Base-by-base conservation (phyloP, 2,797 vertebrate genomes). In the Myotis findleyi region DNA sequence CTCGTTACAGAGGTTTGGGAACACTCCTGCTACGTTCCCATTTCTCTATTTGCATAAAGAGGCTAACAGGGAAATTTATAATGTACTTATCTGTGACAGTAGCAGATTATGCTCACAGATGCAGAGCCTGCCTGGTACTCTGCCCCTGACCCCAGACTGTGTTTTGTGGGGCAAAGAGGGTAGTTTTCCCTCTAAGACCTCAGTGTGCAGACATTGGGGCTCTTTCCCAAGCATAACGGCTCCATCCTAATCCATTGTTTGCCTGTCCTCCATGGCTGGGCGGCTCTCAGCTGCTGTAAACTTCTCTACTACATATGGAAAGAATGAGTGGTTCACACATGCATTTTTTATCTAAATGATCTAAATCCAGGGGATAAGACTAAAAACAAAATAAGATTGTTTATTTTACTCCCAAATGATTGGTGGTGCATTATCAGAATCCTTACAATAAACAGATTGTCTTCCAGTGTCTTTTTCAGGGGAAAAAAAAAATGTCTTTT, bases 291-390 rank as follows among this genome's bases (percentile, higher is more conserved):
- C 57, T 23, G 2, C 41, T 20, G 8, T 25, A 3, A 53, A 49
- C 30, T 12, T 86, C 51, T 81, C 69, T 33, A 20, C 23, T 30
- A 57, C 51, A 47, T 6, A 49, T 0, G 23, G 25, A 9, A 36
- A 9, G 62, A 36, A 47, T 44, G 21, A 41, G 18, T 23, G 18
- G 36, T 66, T 71, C 66, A 4, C 23, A 47, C 5, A 25, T 27
- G 25, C 17, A 71, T 49, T 93, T 89, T 79, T 87, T 55, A 80
- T 76, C 53, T 59, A 77, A 73, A 44, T 88, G 49, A 92, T 36
- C 69, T 59, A 75, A 93, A 59, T 69, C 41, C 82, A 75, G 25
- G 17, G 17, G 20, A 64, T 23, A 27, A 83, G 12, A 86, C 53
- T 36, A 59, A 77, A 36, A 44, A 84, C 16, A 73, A 73, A 79